Evolutionary conservation across 2,888 invertebrate genomes (phyloP), one percentile per base, ranked within the genome.

Genomic region (Urechis unicinctus): DNA sequence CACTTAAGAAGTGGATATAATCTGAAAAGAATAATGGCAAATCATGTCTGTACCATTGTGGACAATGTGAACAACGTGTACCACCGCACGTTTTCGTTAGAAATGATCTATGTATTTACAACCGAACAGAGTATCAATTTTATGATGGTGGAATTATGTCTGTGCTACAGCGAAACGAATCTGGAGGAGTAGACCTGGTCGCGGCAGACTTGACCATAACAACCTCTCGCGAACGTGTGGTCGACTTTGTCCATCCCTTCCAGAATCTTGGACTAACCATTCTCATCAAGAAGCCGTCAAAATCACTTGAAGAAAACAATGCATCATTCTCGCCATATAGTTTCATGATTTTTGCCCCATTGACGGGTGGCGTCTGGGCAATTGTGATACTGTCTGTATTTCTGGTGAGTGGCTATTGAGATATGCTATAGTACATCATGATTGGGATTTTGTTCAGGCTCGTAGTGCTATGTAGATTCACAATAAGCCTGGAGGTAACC

Each of bases 171-270:
- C n/a, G n/a, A n/a, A n/a, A n/a, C n/a, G n/a, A n/a, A n/a, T n/a
- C 17, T 17, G 28, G 2, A 6, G 55, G 43, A 49, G 42, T 46
- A 5, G 51, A 53, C 25, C 41, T 56, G 9, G 42, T 31, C 22
- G 56, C 56, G 13, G 52, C 56, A 13, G 28, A 50, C 2, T 30
- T 56, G 30, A 56, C 56, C 1, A 43, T 56, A 1, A 56, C 56
- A 26, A n/a, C 28, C 1, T 22, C 17, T 17, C 47, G 56, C 22
- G 48, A 53, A 45, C 26, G 36, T 3, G 53, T 47, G 17, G 60
- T 61, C 3, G 55, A 61, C 48, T 61, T 61, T 46, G 31, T 60
- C 28, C 41, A 61, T 30, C 52, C 58, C 4, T 61, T 61, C 58
- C 59, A 61, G 25, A 45, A 61, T 30, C 45, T 55, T 3, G 61